phyloP scores from a whole-genome alignment of 2,888 invertebrate species.

The Cenopis cana region DNA sequence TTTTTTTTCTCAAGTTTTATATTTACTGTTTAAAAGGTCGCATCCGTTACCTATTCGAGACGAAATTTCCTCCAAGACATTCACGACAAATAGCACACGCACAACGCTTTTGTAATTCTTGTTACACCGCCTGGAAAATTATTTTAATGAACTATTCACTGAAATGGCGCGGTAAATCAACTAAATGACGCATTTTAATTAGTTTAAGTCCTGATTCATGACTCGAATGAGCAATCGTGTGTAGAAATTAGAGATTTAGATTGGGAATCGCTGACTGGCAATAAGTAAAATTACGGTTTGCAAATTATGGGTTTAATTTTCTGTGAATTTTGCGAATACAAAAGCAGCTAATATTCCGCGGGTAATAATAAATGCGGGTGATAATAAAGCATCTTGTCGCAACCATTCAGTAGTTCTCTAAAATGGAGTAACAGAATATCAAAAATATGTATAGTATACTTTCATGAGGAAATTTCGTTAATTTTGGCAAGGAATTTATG shows the following conservation, averaged over 20 bases:
- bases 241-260: slow-evolving; percentile 32
- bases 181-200: slow-evolving; percentile 40
- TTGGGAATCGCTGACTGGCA: slow-evolving; percentile 17
- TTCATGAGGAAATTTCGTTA: too few species aligned
- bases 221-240: slow-evolving; percentile 38
- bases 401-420: neutral
- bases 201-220: slow-evolving; percentile 38
- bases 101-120: slow-evolving; percentile 17
- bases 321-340: slow-evolving; percentile 2
- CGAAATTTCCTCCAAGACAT: slow-evolving; percentile 21
- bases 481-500: too few species aligned
- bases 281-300: slow-evolving; percentile 19
- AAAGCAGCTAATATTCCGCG: neutral
- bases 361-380: neutral
- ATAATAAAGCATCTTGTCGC: neutral
- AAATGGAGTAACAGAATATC: neutral
- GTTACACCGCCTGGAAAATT: slow-evolving; percentile 37
- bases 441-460: neutral
- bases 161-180: slow-evolving; percentile 39
- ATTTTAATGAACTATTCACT: slow-evolving; percentile 44
- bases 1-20: too few species aligned
- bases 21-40: neutral
- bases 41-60: neutral
- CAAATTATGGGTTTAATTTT: slow-evolving; percentile 11
- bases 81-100: slow-evolving; percentile 1